These are phyloP conservation scores for Anser cygnoides DNA, from an alignment of 2,113 vertebrate species.

Conservation along the genomic window DNA sequence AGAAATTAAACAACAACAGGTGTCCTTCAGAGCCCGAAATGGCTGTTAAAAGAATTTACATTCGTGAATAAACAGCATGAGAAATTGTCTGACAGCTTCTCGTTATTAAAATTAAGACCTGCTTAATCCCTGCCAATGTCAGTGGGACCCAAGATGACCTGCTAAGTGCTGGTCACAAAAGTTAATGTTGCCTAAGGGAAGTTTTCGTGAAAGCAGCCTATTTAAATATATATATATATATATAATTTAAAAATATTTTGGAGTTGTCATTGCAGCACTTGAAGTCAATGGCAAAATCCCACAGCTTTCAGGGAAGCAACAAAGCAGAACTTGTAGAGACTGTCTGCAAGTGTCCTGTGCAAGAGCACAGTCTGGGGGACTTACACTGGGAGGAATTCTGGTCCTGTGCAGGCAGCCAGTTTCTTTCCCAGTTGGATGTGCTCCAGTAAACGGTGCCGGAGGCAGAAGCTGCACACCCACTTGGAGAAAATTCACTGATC, in stretches of 20 bases:
- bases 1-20: constrained; percentile 50
- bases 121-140: constrained; percentile 41
- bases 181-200: neutral
- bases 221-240: neutral
- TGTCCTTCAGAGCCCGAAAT: constrained; percentile 23
- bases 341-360: neutral
- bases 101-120: constrained; percentile 41
- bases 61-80: constrained; percentile 53
- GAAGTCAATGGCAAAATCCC: neutral
- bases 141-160: constrained; percentile 38
- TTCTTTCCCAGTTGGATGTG: neutral
- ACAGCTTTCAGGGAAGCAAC: neutral
- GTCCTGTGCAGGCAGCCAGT: neutral
- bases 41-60: constrained; percentile 37
- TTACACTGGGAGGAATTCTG: neutral
- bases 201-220: neutral
- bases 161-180: constrained; percentile 28
- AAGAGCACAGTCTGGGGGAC: neutral
- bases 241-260: neutral
- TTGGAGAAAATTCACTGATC: neutral
- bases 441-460: neutral
- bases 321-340: neutral
- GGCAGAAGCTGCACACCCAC: neutral
- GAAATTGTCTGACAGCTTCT: constrained; percentile 46
- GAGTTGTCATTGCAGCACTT: neutral